phyloP scores from a whole-genome alignment of 2,888 invertebrate species.

The Cryptocephalus moraei region DNA sequence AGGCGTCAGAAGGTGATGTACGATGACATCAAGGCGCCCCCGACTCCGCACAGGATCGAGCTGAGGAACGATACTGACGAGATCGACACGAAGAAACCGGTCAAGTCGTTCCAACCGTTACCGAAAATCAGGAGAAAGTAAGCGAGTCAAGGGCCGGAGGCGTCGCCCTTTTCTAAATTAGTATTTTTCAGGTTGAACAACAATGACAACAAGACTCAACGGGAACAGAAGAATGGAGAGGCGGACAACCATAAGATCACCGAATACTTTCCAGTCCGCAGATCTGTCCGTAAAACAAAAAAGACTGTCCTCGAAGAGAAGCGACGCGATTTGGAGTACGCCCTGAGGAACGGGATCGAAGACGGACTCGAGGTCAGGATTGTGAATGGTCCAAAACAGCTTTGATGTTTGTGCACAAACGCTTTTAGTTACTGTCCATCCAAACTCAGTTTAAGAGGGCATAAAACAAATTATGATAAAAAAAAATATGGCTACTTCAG shows the following conservation, averaged over 20 bases:
- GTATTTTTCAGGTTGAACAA: constrained; percentile 7
- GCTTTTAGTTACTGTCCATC: too few relatives aligned
- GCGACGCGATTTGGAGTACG: constrained; percentile 67
- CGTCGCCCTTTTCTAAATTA: not conserved
- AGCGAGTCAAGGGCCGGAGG: not conserved
- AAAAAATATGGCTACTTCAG: too few relatives aligned
- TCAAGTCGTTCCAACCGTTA: constrained; percentile 8
- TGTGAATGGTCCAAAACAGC: not conserved
- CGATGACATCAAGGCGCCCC: constrained; percentile 17
- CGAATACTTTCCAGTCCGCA: constrained; percentile 80
- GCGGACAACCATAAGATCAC: constrained; percentile 17
- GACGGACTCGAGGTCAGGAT: constrained; percentile 66
- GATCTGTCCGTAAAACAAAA: constrained; percentile 78
- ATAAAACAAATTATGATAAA: too few relatives aligned
- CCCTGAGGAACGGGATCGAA: constrained; percentile 64
- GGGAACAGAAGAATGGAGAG: constrained; percentile 6
- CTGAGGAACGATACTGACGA: constrained; percentile 18
- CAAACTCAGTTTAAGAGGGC: too few relatives aligned
- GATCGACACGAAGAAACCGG: constrained; percentile 13
- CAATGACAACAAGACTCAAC: constrained; percentile 2
- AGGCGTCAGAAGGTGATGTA: constrained; percentile 14
- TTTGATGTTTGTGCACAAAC: too few relatives aligned
- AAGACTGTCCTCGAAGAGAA: constrained; percentile 78
- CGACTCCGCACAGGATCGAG: constrained; percentile 32
- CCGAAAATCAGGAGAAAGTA: constrained; percentile 17